These are phyloP conservation scores for Alfaro cultratus DNA, from an alignment of 2,797 vertebrate species.

Conservation along the genomic window DNA sequence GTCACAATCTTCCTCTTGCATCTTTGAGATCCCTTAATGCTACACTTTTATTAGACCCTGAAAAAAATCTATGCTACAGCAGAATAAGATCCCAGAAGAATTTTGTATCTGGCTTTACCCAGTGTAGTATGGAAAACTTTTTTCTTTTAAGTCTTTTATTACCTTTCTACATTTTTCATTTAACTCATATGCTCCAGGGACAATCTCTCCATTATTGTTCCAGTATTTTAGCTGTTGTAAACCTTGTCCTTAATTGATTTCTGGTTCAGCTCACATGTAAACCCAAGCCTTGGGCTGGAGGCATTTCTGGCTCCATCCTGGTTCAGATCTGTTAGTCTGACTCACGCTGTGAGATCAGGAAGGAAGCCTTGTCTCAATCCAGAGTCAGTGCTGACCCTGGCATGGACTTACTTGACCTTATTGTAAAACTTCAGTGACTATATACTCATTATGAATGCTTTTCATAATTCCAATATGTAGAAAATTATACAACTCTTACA, in stretches of 20 bases:
- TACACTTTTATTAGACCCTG: neutral
- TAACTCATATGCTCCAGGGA: neutral
- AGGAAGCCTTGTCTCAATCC: neutral
- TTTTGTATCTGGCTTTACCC: neutral
- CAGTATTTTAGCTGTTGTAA: neutral
- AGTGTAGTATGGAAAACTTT: neutral
- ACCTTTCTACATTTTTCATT: neutral
- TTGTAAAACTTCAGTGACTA: neutral
- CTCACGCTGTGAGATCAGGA: neutral
- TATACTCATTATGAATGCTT: neutral
- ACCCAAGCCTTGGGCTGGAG: neutral
- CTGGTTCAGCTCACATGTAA: neutral
- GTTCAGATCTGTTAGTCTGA: neutral
- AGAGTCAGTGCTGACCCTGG: neutral
- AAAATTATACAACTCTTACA: neutral
- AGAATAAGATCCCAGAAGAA: neutral
- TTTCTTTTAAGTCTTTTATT: neutral
- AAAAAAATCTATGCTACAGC: neutral
- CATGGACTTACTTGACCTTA: neutral
- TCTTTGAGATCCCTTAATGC: neutral
- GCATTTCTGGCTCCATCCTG: neutral
- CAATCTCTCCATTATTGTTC: neutral
- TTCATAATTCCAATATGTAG: neutral
- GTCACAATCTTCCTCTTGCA: neutral
- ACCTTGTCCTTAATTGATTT: neutral